phyloP scores from a whole-genome alignment of 1,140 invertebrate genomes.

The Sinella curviseta region DNA sequence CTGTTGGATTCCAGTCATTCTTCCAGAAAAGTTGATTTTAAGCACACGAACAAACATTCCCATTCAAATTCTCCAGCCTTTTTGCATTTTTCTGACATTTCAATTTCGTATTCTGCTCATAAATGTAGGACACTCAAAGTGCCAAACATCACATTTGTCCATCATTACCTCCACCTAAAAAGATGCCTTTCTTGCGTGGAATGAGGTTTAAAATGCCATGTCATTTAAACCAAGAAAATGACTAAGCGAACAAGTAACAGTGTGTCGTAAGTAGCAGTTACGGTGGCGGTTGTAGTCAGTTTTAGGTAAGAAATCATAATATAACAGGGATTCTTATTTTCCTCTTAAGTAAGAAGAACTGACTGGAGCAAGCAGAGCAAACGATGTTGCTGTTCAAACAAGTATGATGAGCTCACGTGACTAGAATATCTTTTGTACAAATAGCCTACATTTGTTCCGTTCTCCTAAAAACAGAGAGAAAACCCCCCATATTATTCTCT shows the following conservation, averaged over 20 bases:
- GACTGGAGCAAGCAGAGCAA: neutral
- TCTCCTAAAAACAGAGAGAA: neutral
- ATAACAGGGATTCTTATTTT: neutral
- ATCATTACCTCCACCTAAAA: neutral
- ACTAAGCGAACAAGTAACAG: neutral
- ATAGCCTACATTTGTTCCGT: constrained; percentile 12
- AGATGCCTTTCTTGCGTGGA: neutral
- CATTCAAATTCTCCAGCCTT: neutral
- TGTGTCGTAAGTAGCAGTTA: too few relatives aligned
- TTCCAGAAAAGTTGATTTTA: too few relatives aligned
- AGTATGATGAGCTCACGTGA: constrained; percentile 32
- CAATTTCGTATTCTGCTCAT: constrained; percentile 9
- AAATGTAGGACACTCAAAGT: neutral
- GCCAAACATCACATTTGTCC: constrained; percentile 10
- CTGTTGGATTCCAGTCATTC: too few relatives aligned
- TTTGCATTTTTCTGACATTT: neutral
- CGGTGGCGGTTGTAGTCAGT: too few relatives aligned
- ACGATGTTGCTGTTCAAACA: constrained; percentile 29
- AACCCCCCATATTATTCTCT: neutral
- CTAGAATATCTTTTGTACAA: constrained; percentile 8
- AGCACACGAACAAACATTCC: neutral
- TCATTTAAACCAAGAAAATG: neutral
- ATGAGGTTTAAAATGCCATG: constrained; percentile 23
- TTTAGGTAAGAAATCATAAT: neutral
- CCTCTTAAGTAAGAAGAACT: neutral